Base-by-base conservation (phyloP, 2,113 vertebrate species). In the Eurystomus gularis region DNA sequence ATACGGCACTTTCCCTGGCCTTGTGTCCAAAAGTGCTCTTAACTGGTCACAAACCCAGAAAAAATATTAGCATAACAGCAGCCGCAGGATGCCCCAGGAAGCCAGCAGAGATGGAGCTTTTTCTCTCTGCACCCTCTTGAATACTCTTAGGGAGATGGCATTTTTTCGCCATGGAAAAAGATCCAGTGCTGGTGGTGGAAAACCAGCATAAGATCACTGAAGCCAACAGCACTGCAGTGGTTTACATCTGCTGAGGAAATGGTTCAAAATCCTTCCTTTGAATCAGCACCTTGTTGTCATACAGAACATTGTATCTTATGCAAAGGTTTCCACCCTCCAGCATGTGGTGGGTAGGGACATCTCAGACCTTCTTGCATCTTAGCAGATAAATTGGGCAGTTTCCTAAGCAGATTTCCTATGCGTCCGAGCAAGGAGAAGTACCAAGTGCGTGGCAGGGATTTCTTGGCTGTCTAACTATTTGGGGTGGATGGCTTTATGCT, bases 401-500 rank as follows among this genome's bases (percentile, higher is more conserved):
- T 81, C 79, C 44, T 29, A 42, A 37, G 48, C 25, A 28, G 40
- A 16, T 68, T 87, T 55, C 12, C 42, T 21, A 0, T 31, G 29
- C 17, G 8, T 29, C 28, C 64, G 29, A 49, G 11, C n/a, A 75
- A 83, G 54, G 61, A 26, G 60, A 62, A 26, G 51, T 16, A 18
- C 55, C 61, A 66, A 54, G 46, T 69, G 11, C 1, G 0, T 23
- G 31, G 69, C 3, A 21, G 72, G 4, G 28, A 26, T 57, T 58
- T 77, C 31, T 25, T 55, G 54, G 8, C 17, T 49, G 19, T 66
- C 65, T 37, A 25, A 40, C 20, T 52, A 0, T 76, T 44, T 25
- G n/a, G 15, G 0, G 0, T 4, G 7, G 18, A 28, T 2, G 7
- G 8, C 35, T 69, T 51, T 33, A 40, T 4, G 3, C 6, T 82